These are phyloP conservation scores for Arremon aurantiirostris DNA, from an alignment of 2,797 vertebrate genomes.

Conservation along the genomic window DNA sequence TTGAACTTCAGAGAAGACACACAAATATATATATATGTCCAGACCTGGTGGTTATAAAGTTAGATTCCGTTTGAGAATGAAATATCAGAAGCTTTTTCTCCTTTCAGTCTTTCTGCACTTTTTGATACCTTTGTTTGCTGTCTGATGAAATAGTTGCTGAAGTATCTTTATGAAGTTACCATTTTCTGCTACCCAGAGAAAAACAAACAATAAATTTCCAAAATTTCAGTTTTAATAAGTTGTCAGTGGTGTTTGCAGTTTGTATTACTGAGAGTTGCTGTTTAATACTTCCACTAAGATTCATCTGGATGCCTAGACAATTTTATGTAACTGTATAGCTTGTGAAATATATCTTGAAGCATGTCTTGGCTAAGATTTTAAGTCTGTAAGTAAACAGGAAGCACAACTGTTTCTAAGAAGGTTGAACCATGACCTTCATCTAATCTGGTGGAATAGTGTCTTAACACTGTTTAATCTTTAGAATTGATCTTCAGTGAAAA, in stretches of 20 bases:
- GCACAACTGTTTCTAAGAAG: not conserved
- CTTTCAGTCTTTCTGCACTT: not conserved
- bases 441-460: not conserved
- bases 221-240: not conserved
- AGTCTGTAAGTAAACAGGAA: constrained; percentile 16
- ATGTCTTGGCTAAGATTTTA: not conserved
- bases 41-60: not conserved
- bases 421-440: not conserved
- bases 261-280: not conserved
- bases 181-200: not conserved
- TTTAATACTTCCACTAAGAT: not conserved
- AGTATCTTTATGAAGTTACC: not conserved
- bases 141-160: not conserved
- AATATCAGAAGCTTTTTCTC: not conserved
- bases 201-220: not conserved
- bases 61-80: not conserved
- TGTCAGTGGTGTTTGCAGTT: not conserved
- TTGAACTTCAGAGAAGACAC: not conserved
- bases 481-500: not conserved
- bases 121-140: not conserved
- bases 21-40: not conserved
- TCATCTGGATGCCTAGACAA: not conserved
- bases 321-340: not conserved
- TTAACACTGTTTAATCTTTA: not conserved
- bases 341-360: not conserved